Conservation (phyloP, 1,140 invertebrate species). For the Cylas formicarius region DNA sequence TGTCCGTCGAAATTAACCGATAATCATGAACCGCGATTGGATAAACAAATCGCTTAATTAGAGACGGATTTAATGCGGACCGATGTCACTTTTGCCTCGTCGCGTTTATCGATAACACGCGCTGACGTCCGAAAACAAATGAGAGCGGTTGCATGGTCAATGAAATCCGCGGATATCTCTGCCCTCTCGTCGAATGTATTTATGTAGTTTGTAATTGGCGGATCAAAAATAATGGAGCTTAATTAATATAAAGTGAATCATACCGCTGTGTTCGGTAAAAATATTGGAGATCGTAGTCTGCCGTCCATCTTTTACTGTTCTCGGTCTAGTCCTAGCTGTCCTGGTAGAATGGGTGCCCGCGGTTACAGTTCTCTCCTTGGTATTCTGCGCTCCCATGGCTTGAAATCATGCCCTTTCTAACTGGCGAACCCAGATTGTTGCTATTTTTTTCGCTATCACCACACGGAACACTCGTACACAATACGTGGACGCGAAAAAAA, state of each 20-base stretch:
- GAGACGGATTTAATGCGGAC: no score
- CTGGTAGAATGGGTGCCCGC: constrained; percentile 55
- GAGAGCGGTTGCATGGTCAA: no score
- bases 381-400: constrained; percentile 80
- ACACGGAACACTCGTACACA: constrained; percentile 18
- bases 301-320: constrained; percentile 66
- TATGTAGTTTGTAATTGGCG: no score
- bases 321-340: constrained; percentile 60
- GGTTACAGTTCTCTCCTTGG: constrained; percentile 67
- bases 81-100: no score
- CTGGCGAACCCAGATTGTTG: constrained; percentile 30
- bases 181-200: no score
- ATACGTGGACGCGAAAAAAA: constrained; percentile 8
- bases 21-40: no score
- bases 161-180: no score
- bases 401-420: constrained; percentile 35
- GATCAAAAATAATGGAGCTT: not conserved
- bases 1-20: no score
- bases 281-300: constrained; percentile 78
- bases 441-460: constrained; percentile 22
- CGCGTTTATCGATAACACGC: no score
- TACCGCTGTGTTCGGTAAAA: constrained; percentile 85
- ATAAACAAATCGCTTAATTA: no score
- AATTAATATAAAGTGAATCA: constrained; percentile 31
- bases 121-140: no score